phyloP scores from a whole-genome alignment of 2,113 vertebrate genomes.

The Vulpes ferrilata region DNA sequence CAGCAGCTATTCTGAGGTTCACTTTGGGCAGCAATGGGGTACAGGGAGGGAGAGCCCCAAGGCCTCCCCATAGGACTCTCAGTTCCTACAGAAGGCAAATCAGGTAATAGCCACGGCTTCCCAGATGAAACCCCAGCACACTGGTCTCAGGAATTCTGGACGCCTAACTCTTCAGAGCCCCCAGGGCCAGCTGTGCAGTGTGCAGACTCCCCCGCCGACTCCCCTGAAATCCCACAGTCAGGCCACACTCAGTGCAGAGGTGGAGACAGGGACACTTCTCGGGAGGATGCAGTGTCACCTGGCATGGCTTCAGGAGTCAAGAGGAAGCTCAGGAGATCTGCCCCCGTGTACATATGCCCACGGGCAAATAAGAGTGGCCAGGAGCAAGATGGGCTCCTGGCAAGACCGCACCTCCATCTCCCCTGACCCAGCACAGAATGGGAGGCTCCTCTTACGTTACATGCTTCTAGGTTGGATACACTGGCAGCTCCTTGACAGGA shows the following conservation, averaged over 20 bases:
- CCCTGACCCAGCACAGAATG: background rate
- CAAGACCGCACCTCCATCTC: background rate
- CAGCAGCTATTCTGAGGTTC: background rate
- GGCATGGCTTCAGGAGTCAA: background rate
- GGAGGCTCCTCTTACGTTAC: background rate
- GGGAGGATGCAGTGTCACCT: background rate
- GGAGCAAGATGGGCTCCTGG: background rate
- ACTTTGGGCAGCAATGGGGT: background rate
- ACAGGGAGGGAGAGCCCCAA: background rate
- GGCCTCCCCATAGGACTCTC: background rate
- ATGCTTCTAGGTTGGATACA: background rate
- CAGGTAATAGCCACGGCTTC: background rate
- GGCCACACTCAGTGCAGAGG: background rate
- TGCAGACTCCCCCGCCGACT: background rate
- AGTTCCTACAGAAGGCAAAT: background rate
- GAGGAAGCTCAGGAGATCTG: background rate
- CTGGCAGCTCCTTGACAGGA: background rate
- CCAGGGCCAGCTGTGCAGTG: background rate
- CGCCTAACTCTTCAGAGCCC: background rate
- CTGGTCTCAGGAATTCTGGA: background rate
- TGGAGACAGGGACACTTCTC: background rate
- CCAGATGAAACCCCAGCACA: background rate
- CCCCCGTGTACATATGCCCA: background rate
- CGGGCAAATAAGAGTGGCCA: background rate
- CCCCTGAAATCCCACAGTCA: background rate